Percentiles rank a stretch among this genome's conserved stretches.
Evolutionary conservation across 2,113 vertebrate species (phyloP).

Genomic region (Gulo gulo): DNA sequence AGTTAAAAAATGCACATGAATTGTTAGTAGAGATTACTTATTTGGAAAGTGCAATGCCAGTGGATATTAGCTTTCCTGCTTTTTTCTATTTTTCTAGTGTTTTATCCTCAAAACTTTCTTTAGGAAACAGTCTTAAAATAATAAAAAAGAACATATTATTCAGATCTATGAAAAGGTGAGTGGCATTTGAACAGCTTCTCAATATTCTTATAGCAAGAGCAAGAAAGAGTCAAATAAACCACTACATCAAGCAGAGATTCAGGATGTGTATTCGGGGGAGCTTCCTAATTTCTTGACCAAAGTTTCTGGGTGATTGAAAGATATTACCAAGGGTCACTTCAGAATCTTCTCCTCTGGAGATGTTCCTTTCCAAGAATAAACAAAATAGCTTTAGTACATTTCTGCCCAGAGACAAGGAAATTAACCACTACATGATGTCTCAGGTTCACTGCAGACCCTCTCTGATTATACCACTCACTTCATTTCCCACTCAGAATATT

Average conservation of each 20-base stretch:
- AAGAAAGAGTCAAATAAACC: not conserved
- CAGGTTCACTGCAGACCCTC: not conserved
- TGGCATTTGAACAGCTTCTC: not conserved
- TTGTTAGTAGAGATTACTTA: not conserved
- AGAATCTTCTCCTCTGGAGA: constrained; percentile 26
- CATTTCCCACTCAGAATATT: constrained; percentile 14
- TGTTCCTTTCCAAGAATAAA: constrained; percentile 53
- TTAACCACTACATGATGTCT: not conserved
- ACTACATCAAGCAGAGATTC: not conserved
- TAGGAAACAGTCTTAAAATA: constrained; percentile 19
- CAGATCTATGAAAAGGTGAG: constrained; percentile 32
- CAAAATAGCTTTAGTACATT: not conserved
- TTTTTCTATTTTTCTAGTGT: not conserved
- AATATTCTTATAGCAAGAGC: not conserved
- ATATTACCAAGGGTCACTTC: constrained; percentile 19
- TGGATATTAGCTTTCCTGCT: not conserved
- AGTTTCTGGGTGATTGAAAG: constrained; percentile 25
- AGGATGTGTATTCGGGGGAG: not conserved
- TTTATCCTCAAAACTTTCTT: constrained; percentile 13
- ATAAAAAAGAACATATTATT: not conserved
- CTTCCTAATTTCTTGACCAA: constrained; percentile 4
- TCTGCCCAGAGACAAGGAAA: constrained; percentile 6
- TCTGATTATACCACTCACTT: constrained; percentile 25
- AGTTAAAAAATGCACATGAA: not conserved
- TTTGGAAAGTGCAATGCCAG: not conserved